Percentiles rank a stretch among this genome's conserved stretches.
phyloP scores from a whole-genome alignment of 2,888 invertebrate genomes.

The Plemyria rubiginata region DNA sequence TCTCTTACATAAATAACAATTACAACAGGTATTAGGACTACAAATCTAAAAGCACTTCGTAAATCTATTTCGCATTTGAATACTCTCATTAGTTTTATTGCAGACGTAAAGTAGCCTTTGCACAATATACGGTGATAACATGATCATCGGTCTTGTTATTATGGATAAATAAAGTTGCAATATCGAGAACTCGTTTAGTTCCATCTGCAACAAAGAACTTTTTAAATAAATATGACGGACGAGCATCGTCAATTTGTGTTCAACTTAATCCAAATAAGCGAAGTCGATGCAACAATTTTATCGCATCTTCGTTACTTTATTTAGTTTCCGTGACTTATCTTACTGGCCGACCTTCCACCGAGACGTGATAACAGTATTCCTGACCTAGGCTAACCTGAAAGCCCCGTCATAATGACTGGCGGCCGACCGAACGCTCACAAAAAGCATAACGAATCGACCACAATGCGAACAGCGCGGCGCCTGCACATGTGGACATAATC shows the following conservation, averaged over 20 bases:
- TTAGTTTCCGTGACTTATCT: conserved; percentile 27
- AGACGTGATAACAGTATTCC: conserved; percentile 46
- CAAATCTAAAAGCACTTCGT: conserved; percentile 44
- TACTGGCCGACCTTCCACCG: conserved; percentile 25
- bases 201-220: neutral
- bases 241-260: conserved; percentile 5
- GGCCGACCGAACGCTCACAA: conserved; percentile 54
- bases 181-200: conserved; percentile 5
- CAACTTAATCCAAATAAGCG: conserved; percentile 18
- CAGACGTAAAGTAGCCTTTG: conserved; percentile 27
- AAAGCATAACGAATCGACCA: conserved; percentile 75
- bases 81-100: conserved; percentile 37
- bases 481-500: conserved; percentile 48
- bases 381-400: conserved; percentile 65
- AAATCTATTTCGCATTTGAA: conserved; percentile 43
- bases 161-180: conserved; percentile 2
- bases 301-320: conserved; percentile 14
- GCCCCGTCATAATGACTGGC: conserved; percentile 61
- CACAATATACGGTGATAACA: conserved; percentile 12
- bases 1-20: conserved; percentile 45
- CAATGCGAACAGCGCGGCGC: conserved; percentile 58
- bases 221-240: conserved; percentile 10
- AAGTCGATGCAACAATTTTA: conserved; percentile 12
- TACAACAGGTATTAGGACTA: conserved; percentile 44
- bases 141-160: conserved; percentile 13